Evolutionary conservation across 2,113 vertebrate species (phyloP).

Genomic region (Poecilia latipinna): DNA sequence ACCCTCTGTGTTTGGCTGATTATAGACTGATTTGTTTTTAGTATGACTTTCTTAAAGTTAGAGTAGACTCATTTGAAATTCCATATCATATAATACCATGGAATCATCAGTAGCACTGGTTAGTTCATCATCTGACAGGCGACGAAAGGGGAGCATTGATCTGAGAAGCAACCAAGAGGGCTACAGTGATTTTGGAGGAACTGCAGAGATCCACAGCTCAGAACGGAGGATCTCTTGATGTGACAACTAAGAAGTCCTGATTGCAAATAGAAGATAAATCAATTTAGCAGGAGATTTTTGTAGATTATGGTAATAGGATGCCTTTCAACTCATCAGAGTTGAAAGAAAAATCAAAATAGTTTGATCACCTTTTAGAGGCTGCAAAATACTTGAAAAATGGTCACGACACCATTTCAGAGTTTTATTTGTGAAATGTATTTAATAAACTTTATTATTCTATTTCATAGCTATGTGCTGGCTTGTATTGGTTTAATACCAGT

Average conservation of each 20-base stretch:
- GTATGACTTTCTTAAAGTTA: background rate
- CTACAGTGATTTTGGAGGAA: background rate
- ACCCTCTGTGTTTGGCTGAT: slow-evolving; percentile 22
- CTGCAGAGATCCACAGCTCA: background rate
- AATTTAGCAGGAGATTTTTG: background rate
- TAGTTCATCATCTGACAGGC: background rate
- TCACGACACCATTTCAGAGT: too few relatives aligned
- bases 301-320: background rate
- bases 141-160: background rate
- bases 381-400: too few relatives aligned
- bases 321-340: too few relatives aligned
- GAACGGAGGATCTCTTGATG: background rate
- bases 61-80: background rate
- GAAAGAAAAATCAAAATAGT: too few relatives aligned
- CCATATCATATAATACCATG: background rate
- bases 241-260: background rate
- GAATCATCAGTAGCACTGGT: background rate
- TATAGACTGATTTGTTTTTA: slow-evolving; percentile 5
- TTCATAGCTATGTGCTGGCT: too few relatives aligned
- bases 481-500: background rate
- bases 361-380: too few relatives aligned
- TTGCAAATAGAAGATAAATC: background rate
- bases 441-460: too few relatives aligned
- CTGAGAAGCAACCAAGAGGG: background rate
- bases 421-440: too few relatives aligned